Conservation (phyloP, 2,888 invertebrate species). For the Osmoderma eremita region DNA sequence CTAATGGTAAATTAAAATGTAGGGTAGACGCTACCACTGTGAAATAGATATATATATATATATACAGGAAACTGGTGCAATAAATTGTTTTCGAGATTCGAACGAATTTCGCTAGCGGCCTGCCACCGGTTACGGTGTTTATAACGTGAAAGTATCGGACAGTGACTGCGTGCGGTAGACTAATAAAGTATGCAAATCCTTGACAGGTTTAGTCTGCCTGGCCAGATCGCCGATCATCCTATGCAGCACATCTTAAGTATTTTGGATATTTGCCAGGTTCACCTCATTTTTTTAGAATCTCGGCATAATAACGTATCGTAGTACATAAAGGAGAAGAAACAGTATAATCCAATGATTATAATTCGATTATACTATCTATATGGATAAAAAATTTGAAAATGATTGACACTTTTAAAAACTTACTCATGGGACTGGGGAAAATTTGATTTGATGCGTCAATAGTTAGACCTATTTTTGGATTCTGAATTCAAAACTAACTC, state of each 20-base stretch:
- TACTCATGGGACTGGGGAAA: too few relatives aligned
- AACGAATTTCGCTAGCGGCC: slow-evolving; percentile 12
- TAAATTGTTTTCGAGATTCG: slow-evolving; percentile 29
- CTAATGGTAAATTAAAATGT: slow-evolving; percentile 36
- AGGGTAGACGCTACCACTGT: slow-evolving; percentile 14
- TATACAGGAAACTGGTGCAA: slow-evolving; percentile 28
- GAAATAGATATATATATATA: slow-evolving; percentile 3
- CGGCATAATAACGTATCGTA: slow-evolving; percentile 1
- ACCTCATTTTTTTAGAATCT: slow-evolving; percentile 32
- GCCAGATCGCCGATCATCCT: slow-evolving; percentile 40
- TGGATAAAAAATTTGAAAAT: too few relatives aligned
- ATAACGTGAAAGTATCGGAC: slow-evolving; percentile 44
- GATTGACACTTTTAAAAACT: too few relatives aligned
- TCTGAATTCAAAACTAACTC: too few relatives aligned
- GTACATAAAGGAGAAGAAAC: not conserved
- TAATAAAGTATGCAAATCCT: slow-evolving; percentile 46
- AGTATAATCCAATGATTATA: too few relatives aligned
- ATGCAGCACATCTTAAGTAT: slow-evolving; percentile 41
- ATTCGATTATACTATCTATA: too few relatives aligned
- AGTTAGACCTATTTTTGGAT: too few relatives aligned
- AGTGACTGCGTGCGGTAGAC: slow-evolving; percentile 47
- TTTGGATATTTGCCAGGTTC: slow-evolving; percentile 38
- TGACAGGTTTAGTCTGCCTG: slow-evolving; percentile 48
- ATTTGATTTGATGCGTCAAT: too few relatives aligned
- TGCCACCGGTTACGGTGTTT: slow-evolving; percentile 2